These are phyloP conservation scores for Deroplatys truncata DNA, from an alignment of 2,888 invertebrate species.

Conservation along the genomic window DNA sequence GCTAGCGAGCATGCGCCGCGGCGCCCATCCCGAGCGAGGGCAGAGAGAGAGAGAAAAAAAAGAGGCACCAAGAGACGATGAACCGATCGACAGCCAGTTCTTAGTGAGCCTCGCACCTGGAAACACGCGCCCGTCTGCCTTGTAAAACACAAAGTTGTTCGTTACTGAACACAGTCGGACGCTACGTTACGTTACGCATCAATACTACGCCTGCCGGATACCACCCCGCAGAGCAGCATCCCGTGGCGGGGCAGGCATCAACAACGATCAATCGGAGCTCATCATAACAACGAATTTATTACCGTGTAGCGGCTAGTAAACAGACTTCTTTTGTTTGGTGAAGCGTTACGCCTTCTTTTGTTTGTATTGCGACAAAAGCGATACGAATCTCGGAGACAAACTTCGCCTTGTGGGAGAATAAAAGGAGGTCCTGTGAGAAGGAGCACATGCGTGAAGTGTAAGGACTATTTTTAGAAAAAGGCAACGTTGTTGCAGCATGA, in stretches of 20 bases:
- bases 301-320: too few relatives aligned
- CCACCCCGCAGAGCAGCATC: too few relatives aligned
- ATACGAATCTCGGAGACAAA: too few relatives aligned
- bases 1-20: neutral
- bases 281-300: neutral
- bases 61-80: neutral
- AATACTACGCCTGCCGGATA: neutral
- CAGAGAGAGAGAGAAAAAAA: too few relatives aligned
- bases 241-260: neutral
- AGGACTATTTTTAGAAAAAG: neutral
- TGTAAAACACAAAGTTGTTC: neutral
- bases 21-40: neutral
- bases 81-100: neutral
- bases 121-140: neutral
- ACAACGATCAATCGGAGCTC: neutral
- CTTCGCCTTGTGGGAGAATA: neutral
- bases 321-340: too few relatives aligned
- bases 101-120: neutral
- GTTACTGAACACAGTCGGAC: neutral
- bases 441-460: neutral
- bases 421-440: too few relatives aligned
- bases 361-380: neutral
- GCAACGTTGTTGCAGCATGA: neutral
- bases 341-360: neutral
- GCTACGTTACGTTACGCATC: neutral